These are phyloP conservation scores for Lithophane socia DNA, from an alignment of 2,888 invertebrate genomes.

Conservation along the genomic window DNA sequence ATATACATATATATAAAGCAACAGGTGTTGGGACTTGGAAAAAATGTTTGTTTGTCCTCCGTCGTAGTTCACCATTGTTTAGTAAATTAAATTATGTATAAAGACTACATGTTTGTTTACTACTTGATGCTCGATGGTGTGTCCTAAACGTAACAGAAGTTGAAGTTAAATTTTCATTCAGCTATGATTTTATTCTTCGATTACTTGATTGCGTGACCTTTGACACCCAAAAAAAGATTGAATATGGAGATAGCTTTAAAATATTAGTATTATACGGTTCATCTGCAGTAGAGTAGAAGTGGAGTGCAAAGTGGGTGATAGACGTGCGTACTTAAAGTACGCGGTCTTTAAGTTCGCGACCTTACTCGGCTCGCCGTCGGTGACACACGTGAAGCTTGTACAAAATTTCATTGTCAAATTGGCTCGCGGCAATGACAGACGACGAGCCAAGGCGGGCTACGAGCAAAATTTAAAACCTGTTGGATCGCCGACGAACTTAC, in stretches of 20 bases:
- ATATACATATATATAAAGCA: too few relatives aligned
- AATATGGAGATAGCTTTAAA: not conserved
- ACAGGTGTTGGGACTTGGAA: not conserved
- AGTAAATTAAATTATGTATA: not conserved
- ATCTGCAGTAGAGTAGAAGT: not conserved
- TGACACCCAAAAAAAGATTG: not conserved
- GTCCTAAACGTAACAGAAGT: not conserved
- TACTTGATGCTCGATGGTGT: conserved; percentile 2
- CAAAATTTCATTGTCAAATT: too few relatives aligned
- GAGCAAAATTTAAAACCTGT: too few relatives aligned
- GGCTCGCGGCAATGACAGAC: too few relatives aligned
- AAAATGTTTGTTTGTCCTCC: not conserved
- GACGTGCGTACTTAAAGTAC: too few relatives aligned
- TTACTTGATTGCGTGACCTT: not conserved
- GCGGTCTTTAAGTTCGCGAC: too few relatives aligned
- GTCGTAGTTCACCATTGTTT: not conserved
- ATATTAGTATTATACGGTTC: not conserved
- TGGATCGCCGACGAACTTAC: too few relatives aligned
- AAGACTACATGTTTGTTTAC: conserved; percentile 6
- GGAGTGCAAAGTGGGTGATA: too few relatives aligned
- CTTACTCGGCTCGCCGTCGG: too few relatives aligned
- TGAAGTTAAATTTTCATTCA: not conserved
- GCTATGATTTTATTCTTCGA: not conserved
- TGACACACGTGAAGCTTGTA: too few relatives aligned
- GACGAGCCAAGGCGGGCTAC: too few relatives aligned